Conservation (phyloP, 2,888 invertebrate species). For the Sinohyriopsis cumingii region DNA sequence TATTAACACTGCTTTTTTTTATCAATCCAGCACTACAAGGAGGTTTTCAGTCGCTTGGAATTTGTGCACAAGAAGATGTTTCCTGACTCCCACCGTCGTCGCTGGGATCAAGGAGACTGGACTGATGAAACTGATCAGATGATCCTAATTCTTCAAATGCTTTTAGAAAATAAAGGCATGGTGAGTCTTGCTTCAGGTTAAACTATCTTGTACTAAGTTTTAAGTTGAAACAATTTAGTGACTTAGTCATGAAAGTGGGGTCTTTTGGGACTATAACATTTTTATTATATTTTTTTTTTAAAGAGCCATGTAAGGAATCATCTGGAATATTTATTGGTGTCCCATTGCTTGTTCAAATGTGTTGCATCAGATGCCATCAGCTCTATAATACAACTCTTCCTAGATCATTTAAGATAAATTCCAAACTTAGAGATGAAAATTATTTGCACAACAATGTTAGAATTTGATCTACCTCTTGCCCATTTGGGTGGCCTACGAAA, state of each 20-base stretch:
- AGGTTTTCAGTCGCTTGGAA: conserved; percentile 52
- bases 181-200: conserved; percentile 36
- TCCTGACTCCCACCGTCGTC: conserved; percentile 63
- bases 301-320: no score
- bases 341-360: no score
- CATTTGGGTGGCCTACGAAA: no score
- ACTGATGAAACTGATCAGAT: conserved; percentile 72
- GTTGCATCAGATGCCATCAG: no score
- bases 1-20: no score
- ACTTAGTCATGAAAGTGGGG: background rate
- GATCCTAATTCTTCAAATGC: conserved; percentile 71
- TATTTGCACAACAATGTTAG: no score
- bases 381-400: no score
- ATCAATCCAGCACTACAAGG: conserved; percentile 37
- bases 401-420: no score
- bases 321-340: no score
- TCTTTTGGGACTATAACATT: background rate
- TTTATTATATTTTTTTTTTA: background rate
- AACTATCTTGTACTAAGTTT: background rate
- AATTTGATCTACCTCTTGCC: no score
- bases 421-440: no score
- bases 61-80: conserved; percentile 62
- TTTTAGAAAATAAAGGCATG: conserved; percentile 69
- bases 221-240: background rate
- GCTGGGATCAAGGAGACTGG: conserved; percentile 71